Base-by-base conservation (phyloP, 1,140 invertebrate species). In the Aphis craccivora region DNA sequence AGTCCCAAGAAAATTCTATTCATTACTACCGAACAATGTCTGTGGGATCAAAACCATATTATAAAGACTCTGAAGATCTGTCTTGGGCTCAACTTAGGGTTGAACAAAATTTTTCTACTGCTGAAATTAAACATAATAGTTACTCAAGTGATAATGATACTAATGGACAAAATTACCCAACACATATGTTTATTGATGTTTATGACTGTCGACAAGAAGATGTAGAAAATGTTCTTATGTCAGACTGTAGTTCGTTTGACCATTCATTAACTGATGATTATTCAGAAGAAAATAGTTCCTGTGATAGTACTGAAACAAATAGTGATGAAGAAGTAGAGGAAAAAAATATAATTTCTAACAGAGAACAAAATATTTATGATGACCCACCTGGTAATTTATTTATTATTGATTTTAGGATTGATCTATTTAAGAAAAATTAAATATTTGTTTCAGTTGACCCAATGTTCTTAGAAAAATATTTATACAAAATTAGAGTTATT, bases 381-480 rank as follows among this genome's bases (percentile, higher is more conserved):
- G 53, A 90, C 4, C 40, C 23, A 67, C 37, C 53, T 18, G 55
- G 89, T 90, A 60, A 88, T 35, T 35, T 35, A n/a, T 88, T 51
- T 35, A n/a, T 88, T 51, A 22, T 88, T 18, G 23, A 89, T 53
- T 53, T 37, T 53, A 89, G 8, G 22, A 53, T 48, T 22, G 18
- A n/a, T 87, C 2, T 76, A 76, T 55, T 37, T 25, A 25, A 14
- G n/a, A 89, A 35, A 35, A 88, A 25, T 89, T 37, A 76, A 18
- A 76, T 11, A 18, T 76, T 76, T 55, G 9, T 90, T 90, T 30
- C 25, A 90, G 89, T 40, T 40, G 89, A 90, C 7, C 37, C 89
- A n/a, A 30, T 95, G 94, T 96, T 95, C 94, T 95, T 97, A 2
- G 95, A 95, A 94, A 96, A 96, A 76, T 97, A 97, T 94, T 97